A percentile compares a stretch with the other conserved stretches of the same genome.
Evolutionary conservation across 1,140 invertebrate genomes (phyloP).

Genomic region (Hycleus phaleratus): DNA sequence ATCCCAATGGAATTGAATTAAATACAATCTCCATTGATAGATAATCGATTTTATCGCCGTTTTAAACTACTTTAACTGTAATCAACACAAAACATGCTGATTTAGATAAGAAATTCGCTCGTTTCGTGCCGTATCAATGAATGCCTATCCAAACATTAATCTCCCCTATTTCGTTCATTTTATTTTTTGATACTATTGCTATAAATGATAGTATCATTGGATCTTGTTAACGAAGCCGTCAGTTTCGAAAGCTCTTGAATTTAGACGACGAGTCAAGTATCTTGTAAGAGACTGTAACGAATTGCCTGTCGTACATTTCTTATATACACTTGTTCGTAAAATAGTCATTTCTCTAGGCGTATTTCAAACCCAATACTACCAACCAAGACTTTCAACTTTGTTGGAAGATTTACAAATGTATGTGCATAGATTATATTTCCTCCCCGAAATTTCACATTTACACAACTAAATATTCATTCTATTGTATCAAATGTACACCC

Average conservation of each 20-base stretch:
- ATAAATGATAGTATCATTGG: no score
- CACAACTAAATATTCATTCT: slow-evolving; percentile 8
- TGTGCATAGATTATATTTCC: slow-evolving; percentile 9
- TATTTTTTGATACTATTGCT: no score
- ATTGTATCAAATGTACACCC: no score
- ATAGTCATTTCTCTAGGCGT: background rate
- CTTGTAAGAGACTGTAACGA: slow-evolving; percentile 9
- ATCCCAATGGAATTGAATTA: no score
- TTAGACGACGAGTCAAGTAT: background rate
- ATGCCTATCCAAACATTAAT: no score
- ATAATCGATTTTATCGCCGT: no score
- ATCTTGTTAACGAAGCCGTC: background rate
- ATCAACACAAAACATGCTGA: no score
- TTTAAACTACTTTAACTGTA: no score
- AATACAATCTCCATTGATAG: no score
- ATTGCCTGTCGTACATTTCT: slow-evolving; percentile 3
- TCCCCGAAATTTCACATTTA: background rate
- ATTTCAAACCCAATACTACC: background rate
- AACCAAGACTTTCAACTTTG: background rate
- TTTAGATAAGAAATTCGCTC: no score
- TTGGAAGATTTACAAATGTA: slow-evolving; percentile 3
- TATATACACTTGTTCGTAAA: slow-evolving; percentile 2
- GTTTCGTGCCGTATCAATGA: no score
- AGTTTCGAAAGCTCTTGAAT: background rate
- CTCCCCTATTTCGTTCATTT: no score